These are phyloP conservation scores for Rhaphigaster nebulosa DNA, from an alignment of 2,888 invertebrate genomes.

Conservation along the genomic window DNA sequence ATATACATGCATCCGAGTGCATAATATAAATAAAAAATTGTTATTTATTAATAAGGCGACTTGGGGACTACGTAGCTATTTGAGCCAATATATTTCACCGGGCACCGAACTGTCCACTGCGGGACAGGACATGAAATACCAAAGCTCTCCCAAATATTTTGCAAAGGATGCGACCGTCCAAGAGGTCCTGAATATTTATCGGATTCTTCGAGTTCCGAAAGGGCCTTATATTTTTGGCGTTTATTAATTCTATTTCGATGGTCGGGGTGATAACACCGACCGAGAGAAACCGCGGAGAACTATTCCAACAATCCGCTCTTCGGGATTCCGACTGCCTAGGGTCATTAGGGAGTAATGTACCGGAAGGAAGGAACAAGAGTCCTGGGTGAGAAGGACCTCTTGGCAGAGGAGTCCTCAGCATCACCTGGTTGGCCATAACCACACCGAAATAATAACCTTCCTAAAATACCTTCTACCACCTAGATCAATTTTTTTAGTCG, in stretches of 20 bases:
- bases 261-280: background rate
- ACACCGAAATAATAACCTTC: too few relatives aligned
- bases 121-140: background rate
- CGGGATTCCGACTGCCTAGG: background rate
- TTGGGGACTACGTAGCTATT: too few relatives aligned
- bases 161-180: background rate
- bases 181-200: constrained; percentile 29
- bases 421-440: too few relatives aligned
- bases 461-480: too few relatives aligned
- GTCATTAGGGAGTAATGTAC: constrained; percentile 22
- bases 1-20: background rate
- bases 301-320: background rate
- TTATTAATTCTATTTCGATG: background rate
- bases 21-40: background rate
- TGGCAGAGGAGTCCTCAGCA: background rate
- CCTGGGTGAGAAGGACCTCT: background rate
- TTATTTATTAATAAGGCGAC: too few relatives aligned
- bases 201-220: background rate
- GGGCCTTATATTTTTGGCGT: background rate
- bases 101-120: background rate
- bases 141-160: background rate
- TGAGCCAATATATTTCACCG: background rate
- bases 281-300: background rate
- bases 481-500: too few relatives aligned
- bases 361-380: background rate